These are phyloP conservation scores for Xylocampa areola DNA, from an alignment of 2,888 invertebrate species.

Conservation along the genomic window DNA sequence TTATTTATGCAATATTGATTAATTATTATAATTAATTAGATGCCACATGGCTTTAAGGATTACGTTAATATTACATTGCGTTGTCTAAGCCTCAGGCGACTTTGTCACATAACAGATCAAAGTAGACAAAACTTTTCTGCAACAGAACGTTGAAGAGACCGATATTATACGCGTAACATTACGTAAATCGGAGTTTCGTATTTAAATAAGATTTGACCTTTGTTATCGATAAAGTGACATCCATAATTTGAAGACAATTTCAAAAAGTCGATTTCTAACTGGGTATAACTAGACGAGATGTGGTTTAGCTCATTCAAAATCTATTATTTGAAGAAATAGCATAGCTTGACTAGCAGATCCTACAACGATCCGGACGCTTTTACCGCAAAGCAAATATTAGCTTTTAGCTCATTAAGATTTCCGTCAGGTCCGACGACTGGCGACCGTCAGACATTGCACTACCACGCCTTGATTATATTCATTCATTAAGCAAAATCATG, in stretches of 20 bases:
- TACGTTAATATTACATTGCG: conserved; percentile 26
- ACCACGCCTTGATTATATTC: not conserved
- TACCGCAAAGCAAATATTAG: conserved; percentile 22
- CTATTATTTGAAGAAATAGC: conserved; percentile 26
- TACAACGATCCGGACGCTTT: not conserved
- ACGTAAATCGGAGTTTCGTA: conserved; percentile 32
- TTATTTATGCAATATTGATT: conserved; percentile 24
- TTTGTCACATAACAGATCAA: conserved; percentile 11
- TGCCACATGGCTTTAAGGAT: conserved; percentile 19
- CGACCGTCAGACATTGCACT: not conserved
- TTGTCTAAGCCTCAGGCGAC: conserved; percentile 25
- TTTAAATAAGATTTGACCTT: conserved; percentile 66
- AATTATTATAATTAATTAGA: conserved; percentile 33
- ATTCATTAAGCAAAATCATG: conserved; percentile 9
- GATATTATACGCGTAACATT: conserved; percentile 30
- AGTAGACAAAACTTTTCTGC: conserved; percentile 23
- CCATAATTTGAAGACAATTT: conserved; percentile 25
- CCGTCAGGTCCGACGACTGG: not conserved
- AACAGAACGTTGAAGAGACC: conserved; percentile 8
- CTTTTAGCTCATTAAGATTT: conserved; percentile 15
- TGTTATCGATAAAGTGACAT: conserved; percentile 35
- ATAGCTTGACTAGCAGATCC: conserved; percentile 20
- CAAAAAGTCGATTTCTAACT: conserved; percentile 36
- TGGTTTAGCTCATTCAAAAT: conserved; percentile 21
- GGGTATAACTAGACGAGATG: conserved; percentile 16